A percentile compares a stretch with the other conserved stretches of the same genome.
These are phyloP conservation scores for Hemicrepidius hirtus DNA, from an alignment of 2,888 invertebrate species.

Conservation along the genomic window DNA sequence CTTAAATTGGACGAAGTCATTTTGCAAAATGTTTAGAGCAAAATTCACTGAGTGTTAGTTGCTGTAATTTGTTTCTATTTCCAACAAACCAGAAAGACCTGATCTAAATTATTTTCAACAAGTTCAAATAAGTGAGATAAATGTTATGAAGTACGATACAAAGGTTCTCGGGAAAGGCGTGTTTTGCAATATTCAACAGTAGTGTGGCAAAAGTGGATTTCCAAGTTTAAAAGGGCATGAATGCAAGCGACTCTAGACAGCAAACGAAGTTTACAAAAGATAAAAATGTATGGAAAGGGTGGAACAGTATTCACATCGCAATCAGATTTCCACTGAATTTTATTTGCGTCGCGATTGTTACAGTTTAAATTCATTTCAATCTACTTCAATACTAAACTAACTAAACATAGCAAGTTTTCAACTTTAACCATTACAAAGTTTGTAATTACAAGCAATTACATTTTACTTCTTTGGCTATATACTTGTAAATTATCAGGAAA, in stretches of 20 bases:
- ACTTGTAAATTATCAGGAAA: too few relatives aligned
- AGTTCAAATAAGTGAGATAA: too few relatives aligned
- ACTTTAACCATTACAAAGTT: too few relatives aligned
- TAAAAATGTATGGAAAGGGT: slow-evolving; percentile 20
- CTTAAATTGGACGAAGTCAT: too few relatives aligned
- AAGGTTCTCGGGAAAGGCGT: neutral
- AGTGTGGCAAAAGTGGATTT: slow-evolving; percentile 14
- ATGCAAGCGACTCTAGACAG: slow-evolving; percentile 13
- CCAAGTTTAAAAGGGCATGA: slow-evolving; percentile 4
- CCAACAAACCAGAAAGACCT: too few relatives aligned
- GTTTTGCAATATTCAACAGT: slow-evolving; percentile 21
- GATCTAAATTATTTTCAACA: too few relatives aligned
- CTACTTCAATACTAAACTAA: neutral
- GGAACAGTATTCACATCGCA: slow-evolving; percentile 25
- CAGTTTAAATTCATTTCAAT: slow-evolving; percentile 11
- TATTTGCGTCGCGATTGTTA: slow-evolving; percentile 21
- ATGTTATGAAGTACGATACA: neutral
- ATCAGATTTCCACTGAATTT: slow-evolving; percentile 19
- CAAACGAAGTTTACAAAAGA: slow-evolving; percentile 27
- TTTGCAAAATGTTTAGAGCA: too few relatives aligned
- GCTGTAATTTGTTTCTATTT: too few relatives aligned
- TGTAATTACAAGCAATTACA: too few relatives aligned
- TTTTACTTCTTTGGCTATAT: too few relatives aligned
- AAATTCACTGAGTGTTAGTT: too few relatives aligned
- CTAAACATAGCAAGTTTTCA: too few relatives aligned